Conservation (phyloP, 2,797 vertebrate species). For the Phataginus tetradactyla region DNA sequence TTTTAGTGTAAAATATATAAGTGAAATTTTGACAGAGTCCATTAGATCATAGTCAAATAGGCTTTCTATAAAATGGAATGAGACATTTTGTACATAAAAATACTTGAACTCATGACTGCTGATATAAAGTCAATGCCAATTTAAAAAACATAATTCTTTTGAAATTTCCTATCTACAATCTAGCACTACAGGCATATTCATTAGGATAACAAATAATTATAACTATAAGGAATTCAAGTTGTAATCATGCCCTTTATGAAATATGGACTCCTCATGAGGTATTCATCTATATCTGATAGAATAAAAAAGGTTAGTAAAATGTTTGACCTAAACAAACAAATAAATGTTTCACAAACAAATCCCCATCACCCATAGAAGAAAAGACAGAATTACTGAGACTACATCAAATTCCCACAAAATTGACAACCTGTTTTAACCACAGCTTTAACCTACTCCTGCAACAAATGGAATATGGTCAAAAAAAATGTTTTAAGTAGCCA, state of each 20-base stretch:
- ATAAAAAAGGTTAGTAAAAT: constrained; percentile 27
- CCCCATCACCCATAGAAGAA: not conserved
- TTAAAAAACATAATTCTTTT: constrained; percentile 33
- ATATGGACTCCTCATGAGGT: not conserved
- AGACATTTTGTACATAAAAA: constrained; percentile 29
- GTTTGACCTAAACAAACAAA: constrained; percentile 34
- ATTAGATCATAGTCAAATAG: constrained; percentile 29
- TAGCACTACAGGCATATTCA: not conserved
- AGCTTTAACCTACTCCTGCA: not conserved
- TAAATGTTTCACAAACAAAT: not conserved
- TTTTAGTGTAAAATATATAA: constrained; percentile 5
- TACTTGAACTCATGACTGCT: not conserved
- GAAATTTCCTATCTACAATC: constrained; percentile 20
- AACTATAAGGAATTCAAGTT: constrained; percentile 8
- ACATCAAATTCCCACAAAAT: constrained; percentile 20
- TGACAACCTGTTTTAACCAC: not conserved
- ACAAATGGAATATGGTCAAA: not conserved
- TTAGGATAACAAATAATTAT: constrained; percentile 10
- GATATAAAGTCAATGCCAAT: constrained; percentile 23
- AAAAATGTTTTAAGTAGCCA: not conserved
- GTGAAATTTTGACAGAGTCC: not conserved
- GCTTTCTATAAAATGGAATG: not conserved
- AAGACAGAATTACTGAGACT: not conserved
- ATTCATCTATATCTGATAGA: not conserved
- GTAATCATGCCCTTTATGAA: not conserved